A percentile compares a stretch with the other conserved stretches of the same genome.
Conservation (phyloP, 2,113 vertebrate species). For the Phylloscopus trochiloides region DNA sequence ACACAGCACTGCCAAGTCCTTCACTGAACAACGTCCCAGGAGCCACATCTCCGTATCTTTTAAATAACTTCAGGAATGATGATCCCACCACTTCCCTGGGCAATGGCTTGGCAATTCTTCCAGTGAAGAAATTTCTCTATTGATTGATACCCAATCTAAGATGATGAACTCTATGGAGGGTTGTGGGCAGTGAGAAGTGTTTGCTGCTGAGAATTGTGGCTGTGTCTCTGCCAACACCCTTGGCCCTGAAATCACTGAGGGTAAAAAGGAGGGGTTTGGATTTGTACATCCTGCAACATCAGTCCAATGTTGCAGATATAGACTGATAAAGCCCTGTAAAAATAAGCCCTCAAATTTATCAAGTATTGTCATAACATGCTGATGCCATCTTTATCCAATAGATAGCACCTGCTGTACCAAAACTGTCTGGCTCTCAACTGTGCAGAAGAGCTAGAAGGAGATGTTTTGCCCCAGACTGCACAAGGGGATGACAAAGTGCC, state of each 20-base stretch:
- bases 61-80: not conserved
- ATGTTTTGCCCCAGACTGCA: not conserved
- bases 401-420: not conserved
- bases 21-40: not conserved
- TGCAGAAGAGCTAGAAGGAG: not conserved
- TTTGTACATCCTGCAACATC: not conserved
- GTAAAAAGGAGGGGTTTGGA: not conserved
- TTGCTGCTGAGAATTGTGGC: accelerated
- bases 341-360: not conserved
- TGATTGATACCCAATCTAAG: not conserved
- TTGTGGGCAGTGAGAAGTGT: not conserved
- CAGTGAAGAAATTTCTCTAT: not conserved
- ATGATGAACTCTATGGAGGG: not conserved
- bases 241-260: not conserved
- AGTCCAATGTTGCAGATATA: accelerated
- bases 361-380: not conserved
- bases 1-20: not conserved
- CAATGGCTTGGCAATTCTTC: not conserved
- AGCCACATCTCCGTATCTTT: not conserved
- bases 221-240: not conserved
- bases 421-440: not conserved
- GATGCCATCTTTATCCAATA: not conserved
- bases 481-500: not conserved
- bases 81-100: not conserved
- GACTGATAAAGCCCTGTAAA: not conserved